These are phyloP conservation scores for Sycophaga agraensis DNA, from an alignment of 1,140 invertebrate genomes.

Conservation along the genomic window DNA sequence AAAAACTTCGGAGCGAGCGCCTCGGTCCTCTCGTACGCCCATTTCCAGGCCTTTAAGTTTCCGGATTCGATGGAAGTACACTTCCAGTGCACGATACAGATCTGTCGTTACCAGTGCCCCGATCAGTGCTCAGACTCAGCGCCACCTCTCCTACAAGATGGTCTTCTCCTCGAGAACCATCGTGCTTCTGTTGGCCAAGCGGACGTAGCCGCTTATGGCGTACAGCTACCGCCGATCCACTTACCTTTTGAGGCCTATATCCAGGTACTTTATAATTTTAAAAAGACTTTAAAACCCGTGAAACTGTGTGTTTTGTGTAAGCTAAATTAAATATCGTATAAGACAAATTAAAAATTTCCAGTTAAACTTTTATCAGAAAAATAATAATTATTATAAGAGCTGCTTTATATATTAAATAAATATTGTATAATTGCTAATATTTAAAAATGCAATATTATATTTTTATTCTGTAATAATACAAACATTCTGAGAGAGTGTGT, in stretches of 20 bases:
- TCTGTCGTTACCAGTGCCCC: slow-evolving; percentile 89
- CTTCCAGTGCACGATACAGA: slow-evolving; percentile 94
- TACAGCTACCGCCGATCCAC: slow-evolving; percentile 63
- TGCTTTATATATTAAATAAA: no score
- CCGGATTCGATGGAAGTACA: slow-evolving; percentile 96
- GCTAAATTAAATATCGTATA: no score
- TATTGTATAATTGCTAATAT: no score
- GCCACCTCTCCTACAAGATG: slow-evolving; percentile 50
- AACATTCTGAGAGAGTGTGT: no score
- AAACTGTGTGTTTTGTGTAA: no score
- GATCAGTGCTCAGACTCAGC: slow-evolving; percentile 77
- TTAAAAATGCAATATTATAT: no score
- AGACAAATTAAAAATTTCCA: no score
- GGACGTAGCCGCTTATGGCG: slow-evolving; percentile 69
- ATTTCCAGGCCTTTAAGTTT: slow-evolving; percentile 95
- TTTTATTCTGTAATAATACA: no score
- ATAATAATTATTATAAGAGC: no score
- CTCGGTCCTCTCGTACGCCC: slow-evolving; percentile 87
- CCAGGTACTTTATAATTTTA: no score
- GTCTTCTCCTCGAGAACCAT: slow-evolving; percentile 52
- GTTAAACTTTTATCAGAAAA: no score
- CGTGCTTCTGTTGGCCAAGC: slow-evolving; percentile 50
- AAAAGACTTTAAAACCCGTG: no score
- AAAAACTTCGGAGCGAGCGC: slow-evolving; percentile 93
- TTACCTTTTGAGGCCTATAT: slow-evolving; percentile 67